phyloP scores from a whole-genome alignment of 2,888 invertebrate genomes.

The Andricus quercusramuli region DNA sequence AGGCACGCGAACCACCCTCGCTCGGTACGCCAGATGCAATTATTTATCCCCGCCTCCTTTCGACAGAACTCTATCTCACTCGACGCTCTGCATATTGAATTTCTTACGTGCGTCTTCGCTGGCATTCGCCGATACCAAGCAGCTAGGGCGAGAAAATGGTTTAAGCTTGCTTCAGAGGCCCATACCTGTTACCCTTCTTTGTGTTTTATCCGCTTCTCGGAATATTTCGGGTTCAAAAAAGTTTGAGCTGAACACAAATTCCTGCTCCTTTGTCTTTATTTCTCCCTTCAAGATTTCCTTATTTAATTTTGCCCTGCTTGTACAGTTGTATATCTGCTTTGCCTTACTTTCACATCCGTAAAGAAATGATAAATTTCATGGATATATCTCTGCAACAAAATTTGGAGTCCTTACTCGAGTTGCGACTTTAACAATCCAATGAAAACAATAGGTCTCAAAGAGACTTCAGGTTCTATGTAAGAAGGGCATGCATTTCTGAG shows the following conservation, averaged over 20 bases:
- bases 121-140: conserved; percentile 42
- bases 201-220: conserved; percentile 7
- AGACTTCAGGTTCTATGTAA: too few relatives aligned
- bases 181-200: background rate
- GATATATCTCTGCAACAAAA: background rate
- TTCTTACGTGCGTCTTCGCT: conserved; percentile 44
- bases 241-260: background rate
- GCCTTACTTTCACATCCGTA: background rate
- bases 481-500: too few relatives aligned
- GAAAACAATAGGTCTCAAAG: too few relatives aligned
- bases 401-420: too few relatives aligned
- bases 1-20: conserved; percentile 59
- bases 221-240: conserved; percentile 9
- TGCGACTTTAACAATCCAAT: too few relatives aligned
- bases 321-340: background rate
- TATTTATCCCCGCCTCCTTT: conserved; percentile 44
- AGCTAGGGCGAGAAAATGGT: conserved; percentile 31
- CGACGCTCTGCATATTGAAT: conserved; percentile 51
- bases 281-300: background rate
- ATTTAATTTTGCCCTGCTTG: background rate
- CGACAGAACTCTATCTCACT: conserved; percentile 40
- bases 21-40: conserved; percentile 54
- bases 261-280: background rate
- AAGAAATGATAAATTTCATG: background rate
- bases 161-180: conserved; percentile 9